phyloP scores from a whole-genome alignment of 1,140 invertebrate species.

The Aphelenchoides fujianensis region DNA sequence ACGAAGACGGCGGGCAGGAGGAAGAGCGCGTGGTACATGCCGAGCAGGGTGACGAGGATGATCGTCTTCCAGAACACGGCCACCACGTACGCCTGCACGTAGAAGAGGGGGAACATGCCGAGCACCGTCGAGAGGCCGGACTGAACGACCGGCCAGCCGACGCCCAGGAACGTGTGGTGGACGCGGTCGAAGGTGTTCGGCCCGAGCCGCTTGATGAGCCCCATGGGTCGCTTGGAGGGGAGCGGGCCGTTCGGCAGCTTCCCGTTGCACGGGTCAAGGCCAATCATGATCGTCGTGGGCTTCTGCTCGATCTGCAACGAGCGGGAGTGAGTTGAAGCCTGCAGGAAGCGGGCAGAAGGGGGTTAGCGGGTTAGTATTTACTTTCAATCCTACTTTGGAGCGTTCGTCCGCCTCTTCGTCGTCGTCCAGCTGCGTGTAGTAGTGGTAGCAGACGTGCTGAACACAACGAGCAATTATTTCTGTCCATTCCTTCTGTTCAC shows the following conservation, averaged over 20 bases:
- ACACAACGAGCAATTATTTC: no score
- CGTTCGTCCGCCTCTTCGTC: neutral
- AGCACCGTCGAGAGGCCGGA: slow-evolving; percentile 47
- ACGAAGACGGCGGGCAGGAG: slow-evolving; percentile 43
- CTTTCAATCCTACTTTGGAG: slow-evolving; percentile 1
- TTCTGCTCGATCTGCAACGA: neutral
- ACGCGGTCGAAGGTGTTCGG: slow-evolving; percentile 34
- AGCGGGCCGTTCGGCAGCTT: neutral
- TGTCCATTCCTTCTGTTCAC: no score
- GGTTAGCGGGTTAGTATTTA: no score
- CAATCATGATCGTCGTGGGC: slow-evolving; percentile 23
- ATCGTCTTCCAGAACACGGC: slow-evolving; percentile 61
- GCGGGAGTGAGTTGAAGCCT: no score
- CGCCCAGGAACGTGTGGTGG: slow-evolving; percentile 45
- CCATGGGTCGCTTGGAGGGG: no score
- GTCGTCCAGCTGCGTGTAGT: slow-evolving; percentile 46
- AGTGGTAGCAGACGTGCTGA: slow-evolving; percentile 58
- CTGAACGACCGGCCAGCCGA: slow-evolving; percentile 56
- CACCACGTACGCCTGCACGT: slow-evolving; percentile 57
- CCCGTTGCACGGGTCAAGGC: slow-evolving; percentile 8
- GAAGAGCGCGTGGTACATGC: slow-evolving; percentile 48
- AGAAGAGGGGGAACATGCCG: slow-evolving; percentile 57
- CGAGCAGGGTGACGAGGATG: slow-evolving; percentile 48
- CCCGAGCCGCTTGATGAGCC: no score
- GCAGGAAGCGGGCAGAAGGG: no score